Conservation (phyloP, 1,140 invertebrate genomes). For the Eumaeus atala region DNA sequence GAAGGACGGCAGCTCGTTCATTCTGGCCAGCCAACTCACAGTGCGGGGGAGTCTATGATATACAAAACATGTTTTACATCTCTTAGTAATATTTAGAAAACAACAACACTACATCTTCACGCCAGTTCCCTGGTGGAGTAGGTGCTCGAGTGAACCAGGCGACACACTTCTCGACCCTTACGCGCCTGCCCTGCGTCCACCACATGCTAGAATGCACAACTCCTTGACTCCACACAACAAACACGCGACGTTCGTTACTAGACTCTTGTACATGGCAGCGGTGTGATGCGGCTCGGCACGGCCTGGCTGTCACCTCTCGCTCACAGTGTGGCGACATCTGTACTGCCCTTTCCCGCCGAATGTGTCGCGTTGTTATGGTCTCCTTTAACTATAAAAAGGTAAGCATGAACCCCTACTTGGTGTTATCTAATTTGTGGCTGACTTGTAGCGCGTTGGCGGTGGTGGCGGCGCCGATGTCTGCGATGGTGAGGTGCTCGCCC, state of each 20-base stretch:
- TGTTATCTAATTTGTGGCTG: conserved; percentile 26
- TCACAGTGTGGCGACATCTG: no score
- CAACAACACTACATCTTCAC: no score
- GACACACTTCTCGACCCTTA: no score
- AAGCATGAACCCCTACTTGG: conserved; percentile 24
- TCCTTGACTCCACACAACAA: no score
- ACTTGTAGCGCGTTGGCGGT: conserved; percentile 26
- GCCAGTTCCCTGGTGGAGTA: no score
- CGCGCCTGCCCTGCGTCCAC: no score
- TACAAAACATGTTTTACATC: neutral
- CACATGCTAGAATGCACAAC: no score
- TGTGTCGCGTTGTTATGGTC: neutral
- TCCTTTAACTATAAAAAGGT: neutral
- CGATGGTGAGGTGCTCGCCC: conserved; percentile 32
- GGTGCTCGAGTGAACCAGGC: no score
- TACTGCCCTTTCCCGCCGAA: neutral
- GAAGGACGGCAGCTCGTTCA: conserved; percentile 29
- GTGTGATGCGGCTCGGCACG: no score
- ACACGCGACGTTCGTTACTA: no score
- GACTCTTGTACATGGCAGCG: no score
- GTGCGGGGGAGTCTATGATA: conserved; percentile 34
- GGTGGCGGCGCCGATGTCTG: conserved; percentile 32
- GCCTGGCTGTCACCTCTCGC: no score
- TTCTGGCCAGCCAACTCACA: conserved; percentile 26
- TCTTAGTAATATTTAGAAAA: neutral